Conservation (phyloP, 2,797 vertebrate genomes). For the Steatocranus sp. region DNA sequence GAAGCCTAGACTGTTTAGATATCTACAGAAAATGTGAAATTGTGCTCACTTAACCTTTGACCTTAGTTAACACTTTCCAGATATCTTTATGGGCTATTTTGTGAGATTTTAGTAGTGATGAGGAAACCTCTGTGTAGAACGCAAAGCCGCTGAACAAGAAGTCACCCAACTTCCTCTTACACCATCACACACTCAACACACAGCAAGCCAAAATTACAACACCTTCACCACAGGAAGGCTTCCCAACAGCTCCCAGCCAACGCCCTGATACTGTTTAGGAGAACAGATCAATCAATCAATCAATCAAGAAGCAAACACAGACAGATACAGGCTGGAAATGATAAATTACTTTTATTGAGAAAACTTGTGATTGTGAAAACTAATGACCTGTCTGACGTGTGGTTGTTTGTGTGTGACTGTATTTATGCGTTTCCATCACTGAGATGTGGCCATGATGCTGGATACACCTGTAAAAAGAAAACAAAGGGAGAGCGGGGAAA, state of each 20-base stretch:
- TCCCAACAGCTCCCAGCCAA: rapidly evolving
- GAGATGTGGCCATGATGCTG: conserved; percentile 93
- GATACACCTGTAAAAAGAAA: conserved; percentile 81
- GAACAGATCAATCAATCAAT: neutral
- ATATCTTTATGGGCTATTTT: neutral
- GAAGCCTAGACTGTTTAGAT: neutral
- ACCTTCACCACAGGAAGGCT: neutral
- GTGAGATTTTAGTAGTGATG: neutral
- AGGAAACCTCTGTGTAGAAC: neutral
- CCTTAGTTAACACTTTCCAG: neutral
- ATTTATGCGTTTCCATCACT: conserved; percentile 66
- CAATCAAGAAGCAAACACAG: neutral
- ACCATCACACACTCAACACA: rapidly evolving
- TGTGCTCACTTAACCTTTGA: neutral
- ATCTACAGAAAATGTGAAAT: neutral
- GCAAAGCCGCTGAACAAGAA: neutral
- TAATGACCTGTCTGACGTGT: neutral
- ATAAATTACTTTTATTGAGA: conserved; percentile 68
- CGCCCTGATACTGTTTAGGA: rapidly evolving
- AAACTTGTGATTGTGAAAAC: conserved; percentile 33
- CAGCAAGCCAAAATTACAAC: neutral
- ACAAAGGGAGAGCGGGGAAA: neutral
- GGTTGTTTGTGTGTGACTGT: neutral
- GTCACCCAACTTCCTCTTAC: neutral
- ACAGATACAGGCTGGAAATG: neutral